phyloP scores from a whole-genome alignment of 2,888 invertebrate genomes.

The Acleris literana region DNA sequence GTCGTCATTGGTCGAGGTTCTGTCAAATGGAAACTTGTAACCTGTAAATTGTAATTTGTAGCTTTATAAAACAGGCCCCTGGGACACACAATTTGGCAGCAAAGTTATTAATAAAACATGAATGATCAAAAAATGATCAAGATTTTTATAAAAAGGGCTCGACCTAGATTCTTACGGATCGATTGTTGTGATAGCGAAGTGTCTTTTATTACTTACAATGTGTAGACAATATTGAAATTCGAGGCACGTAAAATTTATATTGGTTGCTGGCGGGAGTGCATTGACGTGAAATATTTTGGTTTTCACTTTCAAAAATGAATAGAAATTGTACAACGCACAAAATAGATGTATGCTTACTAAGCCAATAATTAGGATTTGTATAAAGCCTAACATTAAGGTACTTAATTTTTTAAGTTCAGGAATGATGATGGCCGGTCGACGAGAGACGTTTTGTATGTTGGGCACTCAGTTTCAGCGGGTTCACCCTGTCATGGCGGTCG shows the following conservation, averaged over 20 bases:
- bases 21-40: too few species aligned
- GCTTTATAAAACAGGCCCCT: too few species aligned
- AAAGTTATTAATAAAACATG: too few species aligned
- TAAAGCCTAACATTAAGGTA: conserved; percentile 29
- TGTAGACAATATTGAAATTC: neutral
- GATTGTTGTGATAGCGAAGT: conserved; percentile 14
- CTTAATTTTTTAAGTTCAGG: conserved; percentile 25
- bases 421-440: conserved; percentile 19
- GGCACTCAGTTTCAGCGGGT: neutral
- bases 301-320: conserved; percentile 43
- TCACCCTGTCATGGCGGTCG: neutral
- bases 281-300: conserved; percentile 46
- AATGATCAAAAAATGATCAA: too few species aligned
- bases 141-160: neutral
- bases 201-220: conserved; percentile 11
- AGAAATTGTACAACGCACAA: conserved; percentile 30
- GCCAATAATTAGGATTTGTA: conserved; percentile 18
- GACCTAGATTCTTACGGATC: neutral
- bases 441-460: neutral
- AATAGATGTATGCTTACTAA: conserved; percentile 18
- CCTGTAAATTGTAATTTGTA: too few species aligned
- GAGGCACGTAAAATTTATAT: conserved; percentile 22
- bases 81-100: too few species aligned
- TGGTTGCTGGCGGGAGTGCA: conserved; percentile 9
- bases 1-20: too few species aligned